Conservation (phyloP, 1,140 invertebrate species). For the Bombus soroeensis region DNA sequence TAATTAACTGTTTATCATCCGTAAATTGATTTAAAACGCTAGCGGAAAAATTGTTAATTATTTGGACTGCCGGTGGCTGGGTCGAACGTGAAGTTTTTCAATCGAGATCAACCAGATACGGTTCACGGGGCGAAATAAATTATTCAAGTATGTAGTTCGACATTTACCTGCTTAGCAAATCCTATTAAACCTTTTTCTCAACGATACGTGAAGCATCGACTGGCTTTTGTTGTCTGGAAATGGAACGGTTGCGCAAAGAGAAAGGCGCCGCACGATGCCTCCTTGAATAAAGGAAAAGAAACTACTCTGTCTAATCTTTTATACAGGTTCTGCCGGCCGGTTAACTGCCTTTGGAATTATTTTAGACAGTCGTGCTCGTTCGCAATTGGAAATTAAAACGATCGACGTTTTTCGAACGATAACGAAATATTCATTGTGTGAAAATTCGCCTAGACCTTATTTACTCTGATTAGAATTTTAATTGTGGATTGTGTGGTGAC, state of each 20-base stretch:
- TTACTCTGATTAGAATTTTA: no score
- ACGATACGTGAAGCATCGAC: constrained; percentile 49
- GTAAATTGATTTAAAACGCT: neutral
- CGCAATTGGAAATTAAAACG: neutral
- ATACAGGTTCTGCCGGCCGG: constrained; percentile 22
- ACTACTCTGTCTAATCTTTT: constrained; percentile 54
- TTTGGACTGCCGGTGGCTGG: neutral
- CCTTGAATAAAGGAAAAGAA: constrained; percentile 57
- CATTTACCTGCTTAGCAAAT: constrained; percentile 49
- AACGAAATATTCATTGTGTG: neutral
- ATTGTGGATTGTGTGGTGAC: no score
- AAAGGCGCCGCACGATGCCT: constrained; percentile 56
- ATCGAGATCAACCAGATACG: neutral
- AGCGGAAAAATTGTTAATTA: constrained; percentile 30
- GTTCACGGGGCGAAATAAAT: constrained; percentile 37
- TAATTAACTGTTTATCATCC: neutral
- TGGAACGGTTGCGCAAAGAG: constrained; percentile 58
- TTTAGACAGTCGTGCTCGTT: neutral
- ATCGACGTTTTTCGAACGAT: neutral
- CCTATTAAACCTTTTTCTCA: constrained; percentile 48
- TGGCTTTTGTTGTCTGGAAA: constrained; percentile 56
- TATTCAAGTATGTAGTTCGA: constrained; percentile 41
- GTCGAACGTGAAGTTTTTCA: constrained; percentile 27
- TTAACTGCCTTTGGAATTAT: constrained; percentile 36
- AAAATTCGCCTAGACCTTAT: no score